Base-by-base conservation (phyloP, 1,140 invertebrate species). In the Drosophila jambulina region DNA sequence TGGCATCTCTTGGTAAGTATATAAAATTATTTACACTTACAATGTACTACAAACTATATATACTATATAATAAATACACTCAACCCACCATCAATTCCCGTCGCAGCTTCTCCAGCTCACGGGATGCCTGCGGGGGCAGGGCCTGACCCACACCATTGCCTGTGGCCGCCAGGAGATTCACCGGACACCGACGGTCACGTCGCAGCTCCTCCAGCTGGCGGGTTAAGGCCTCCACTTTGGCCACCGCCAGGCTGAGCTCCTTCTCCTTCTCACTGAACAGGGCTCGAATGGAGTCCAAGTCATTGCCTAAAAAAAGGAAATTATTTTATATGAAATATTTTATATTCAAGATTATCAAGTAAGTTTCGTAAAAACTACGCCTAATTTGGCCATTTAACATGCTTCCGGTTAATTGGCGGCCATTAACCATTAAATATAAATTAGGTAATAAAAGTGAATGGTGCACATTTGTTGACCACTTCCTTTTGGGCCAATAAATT, bases 251-350 rank as follows among this genome's bases (percentile, higher is more conserved):
- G 32, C 97, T 97, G 42, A 99, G 94, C 93, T 99, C 98, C 93
- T 99, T 99, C 92, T 99, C 98, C 93, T 99, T 99, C 93, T 99
- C 98, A 95, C 98, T 98, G 95, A 99, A 99, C 53, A 99, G 94
- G 23, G 97, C 97, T 64, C 98, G 96, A 86, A 99, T 98, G 63
- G 97, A 98, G 93, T 99, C 98, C 93, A 99, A 94, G 94, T 99
- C 98, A 87, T 97, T 97, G 86, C 96, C 97, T 98, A n/a, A 2
- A 40, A 4, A 17, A 17, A 10, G 2, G 0, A 17, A 21, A 54
- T 7, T 38, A 6, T 23, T 19, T 2, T 34, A 13, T 9, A 15
- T 27, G 0, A 12, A 0, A 34, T 49, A 21, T 34, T 32, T 19
- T 8, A 29, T 21, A 21, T 23, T 3, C 15, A n/a, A 54, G 51